Conservation (phyloP, 2,888 invertebrate genomes). For the Zaprionus obscuricornis region DNA sequence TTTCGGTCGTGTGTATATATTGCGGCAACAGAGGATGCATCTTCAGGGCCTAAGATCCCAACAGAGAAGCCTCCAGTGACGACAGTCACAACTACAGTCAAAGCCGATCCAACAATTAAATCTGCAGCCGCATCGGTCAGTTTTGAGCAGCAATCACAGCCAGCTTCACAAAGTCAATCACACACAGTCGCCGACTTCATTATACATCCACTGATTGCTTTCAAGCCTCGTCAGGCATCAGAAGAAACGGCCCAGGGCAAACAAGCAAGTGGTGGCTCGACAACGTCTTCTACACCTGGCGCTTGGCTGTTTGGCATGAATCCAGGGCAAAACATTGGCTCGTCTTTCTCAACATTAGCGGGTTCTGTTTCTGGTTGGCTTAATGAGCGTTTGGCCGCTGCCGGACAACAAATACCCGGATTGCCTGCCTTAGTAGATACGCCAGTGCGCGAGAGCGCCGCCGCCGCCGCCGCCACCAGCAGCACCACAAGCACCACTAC, state of each 20-base stretch:
- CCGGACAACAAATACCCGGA: slow-evolving; percentile 61
- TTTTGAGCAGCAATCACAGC: slow-evolving; percentile 28
- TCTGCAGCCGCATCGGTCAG: neutral
- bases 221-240: slow-evolving; percentile 68
- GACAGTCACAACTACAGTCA: slow-evolving; percentile 4
- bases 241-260: slow-evolving; percentile 61
- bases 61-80: slow-evolving; percentile 57
- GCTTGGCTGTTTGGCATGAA: slow-evolving; percentile 75
- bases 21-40: slow-evolving; percentile 43
- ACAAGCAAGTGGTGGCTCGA: slow-evolving; percentile 34
- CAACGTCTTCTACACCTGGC: slow-evolving; percentile 28
- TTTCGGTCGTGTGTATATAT: slow-evolving; percentile 20
- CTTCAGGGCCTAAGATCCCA: slow-evolving; percentile 47
- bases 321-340: slow-evolving; percentile 74
- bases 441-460: slow-evolving; percentile 60
- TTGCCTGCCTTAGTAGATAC: slow-evolving; percentile 70
- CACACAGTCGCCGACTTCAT: slow-evolving; percentile 81
- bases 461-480: slow-evolving; percentile 28
- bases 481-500: slow-evolving; percentile 61
- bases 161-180: no score
- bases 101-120: slow-evolving; percentile 8
- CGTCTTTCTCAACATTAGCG: slow-evolving; percentile 71
- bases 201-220: slow-evolving; percentile 78
- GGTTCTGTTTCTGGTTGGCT: slow-evolving; percentile 81
- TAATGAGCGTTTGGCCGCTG: slow-evolving; percentile 72